Percentiles rank a stretch among this genome's conserved stretches.
Conservation (phyloP, 2,888 invertebrate genomes). For the Netelia melanura region DNA sequence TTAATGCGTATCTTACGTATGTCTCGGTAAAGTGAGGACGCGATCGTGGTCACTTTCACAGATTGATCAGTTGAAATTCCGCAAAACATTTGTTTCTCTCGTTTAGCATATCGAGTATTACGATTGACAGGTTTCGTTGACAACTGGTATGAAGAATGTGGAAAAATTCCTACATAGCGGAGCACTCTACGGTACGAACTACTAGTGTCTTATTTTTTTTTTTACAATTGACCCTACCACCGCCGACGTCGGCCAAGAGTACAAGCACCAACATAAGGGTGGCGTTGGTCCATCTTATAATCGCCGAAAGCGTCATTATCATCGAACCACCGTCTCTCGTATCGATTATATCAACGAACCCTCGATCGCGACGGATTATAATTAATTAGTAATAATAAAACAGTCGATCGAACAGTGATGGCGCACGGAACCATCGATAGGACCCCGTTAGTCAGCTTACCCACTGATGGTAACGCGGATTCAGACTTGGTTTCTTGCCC, state of each 20-base stretch:
- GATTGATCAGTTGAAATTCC: background rate
- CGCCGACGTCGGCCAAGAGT: slow-evolving; percentile 6
- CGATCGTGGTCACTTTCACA: too few relatives aligned
- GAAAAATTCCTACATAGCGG: slow-evolving; percentile 20
- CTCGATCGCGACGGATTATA: too few relatives aligned
- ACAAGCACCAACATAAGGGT: background rate
- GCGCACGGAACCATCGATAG: too few relatives aligned
- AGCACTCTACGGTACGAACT: slow-evolving; percentile 29
- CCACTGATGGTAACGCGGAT: too few relatives aligned
- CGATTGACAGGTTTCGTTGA: too few relatives aligned
- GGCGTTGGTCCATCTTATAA: slow-evolving; percentile 20
- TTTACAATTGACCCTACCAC: slow-evolving; percentile 47
- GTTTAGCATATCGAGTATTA: background rate
- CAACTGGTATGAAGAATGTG: slow-evolving; percentile 7
- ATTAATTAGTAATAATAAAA: too few relatives aligned
- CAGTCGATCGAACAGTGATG: too few relatives aligned
- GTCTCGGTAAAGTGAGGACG: too few relatives aligned
- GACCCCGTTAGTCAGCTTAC: too few relatives aligned
- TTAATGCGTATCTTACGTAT: background rate
- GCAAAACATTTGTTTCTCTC: background rate
- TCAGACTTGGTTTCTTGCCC: too few relatives aligned
- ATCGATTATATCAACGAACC: too few relatives aligned
- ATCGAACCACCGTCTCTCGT: slow-evolving; percentile 8
- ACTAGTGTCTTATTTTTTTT: slow-evolving; percentile 19
- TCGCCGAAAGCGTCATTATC: slow-evolving; percentile 6